Percentiles rank a stretch among this genome's conserved stretches.
Conservation (phyloP, 1,140 invertebrate genomes). For the Pseudachorutes palmiensis region DNA sequence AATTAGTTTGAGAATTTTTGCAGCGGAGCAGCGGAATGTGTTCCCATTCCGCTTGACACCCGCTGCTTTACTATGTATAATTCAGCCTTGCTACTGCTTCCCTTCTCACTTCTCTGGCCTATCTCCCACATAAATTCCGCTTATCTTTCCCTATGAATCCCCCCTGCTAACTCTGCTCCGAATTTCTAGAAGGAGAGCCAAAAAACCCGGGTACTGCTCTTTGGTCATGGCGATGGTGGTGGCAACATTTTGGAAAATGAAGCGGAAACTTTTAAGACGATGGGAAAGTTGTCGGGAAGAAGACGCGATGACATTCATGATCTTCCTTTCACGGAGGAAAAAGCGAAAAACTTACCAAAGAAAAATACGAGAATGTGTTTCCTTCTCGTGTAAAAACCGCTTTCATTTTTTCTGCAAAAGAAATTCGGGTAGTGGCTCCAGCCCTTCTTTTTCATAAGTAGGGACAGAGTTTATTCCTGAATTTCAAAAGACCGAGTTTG, state of each 20-base stretch:
- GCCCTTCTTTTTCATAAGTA: conserved; percentile 3
- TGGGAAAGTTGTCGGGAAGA: background rate
- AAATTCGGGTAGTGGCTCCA: background rate
- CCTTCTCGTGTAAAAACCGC: background rate
- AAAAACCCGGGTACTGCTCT: background rate
- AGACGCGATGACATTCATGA: conserved; percentile 34
- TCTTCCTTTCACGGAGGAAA: conserved; percentile 24
- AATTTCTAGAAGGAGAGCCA: background rate
- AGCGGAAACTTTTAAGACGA: conserved; percentile 13
- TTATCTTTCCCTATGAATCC: conserved; percentile 27
- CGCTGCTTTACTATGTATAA: conserved; percentile 5
- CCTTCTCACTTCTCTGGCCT: background rate
- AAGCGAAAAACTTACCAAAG: conserved; percentile 18
- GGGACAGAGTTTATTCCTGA: background rate
- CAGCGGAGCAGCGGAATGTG: background rate
- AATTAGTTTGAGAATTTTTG: background rate
- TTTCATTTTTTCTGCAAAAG: background rate
- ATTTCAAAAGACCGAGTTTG: background rate
- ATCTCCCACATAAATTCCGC: conserved; percentile 31
- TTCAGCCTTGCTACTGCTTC: background rate
- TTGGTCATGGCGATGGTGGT: too few relatives aligned
- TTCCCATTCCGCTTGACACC: conserved; percentile 6
- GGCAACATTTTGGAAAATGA: background rate
- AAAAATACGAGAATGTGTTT: conserved; percentile 16
- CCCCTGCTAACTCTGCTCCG: background rate